Evolutionary conservation across 2,113 vertebrate genomes (phyloP), one percentile per base, ranked within the genome.

Genomic region (Tinamus guttatus): DNA sequence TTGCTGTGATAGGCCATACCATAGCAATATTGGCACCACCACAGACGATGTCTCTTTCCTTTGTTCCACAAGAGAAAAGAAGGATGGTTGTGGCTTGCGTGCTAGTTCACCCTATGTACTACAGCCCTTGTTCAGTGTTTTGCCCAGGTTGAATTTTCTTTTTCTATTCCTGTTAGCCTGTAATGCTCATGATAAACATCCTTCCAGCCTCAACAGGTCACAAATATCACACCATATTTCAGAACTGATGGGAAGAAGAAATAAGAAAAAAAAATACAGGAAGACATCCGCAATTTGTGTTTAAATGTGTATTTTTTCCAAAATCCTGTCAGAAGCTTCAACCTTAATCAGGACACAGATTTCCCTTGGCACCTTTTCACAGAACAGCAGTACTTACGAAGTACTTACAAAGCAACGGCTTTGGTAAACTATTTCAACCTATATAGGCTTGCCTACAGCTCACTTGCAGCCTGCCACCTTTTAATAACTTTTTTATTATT

Each of bases 151-250:
- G 2, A 85, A 17, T 81, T 78, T 90, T 27, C 40, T 74, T 19
- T 92, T 92, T 85, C 32, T 83, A 20, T 83, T 93, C 56, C 43
- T 54, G 56, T 83, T 63, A 49, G 85, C 54, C 77, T 32, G 21
- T 52, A 13, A 77, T 54, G 67, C 51, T 83, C 64, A 70, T 49
- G 52, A 80, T 52, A 43, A 80, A 19, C 41, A 77, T 54, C 32
- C 34, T 70, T 74, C 59, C 51, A 84, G 38, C 24, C 41, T 41
- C 45, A 45, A 32, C 0, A 0, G 30, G n/a, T 81, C 49, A 83
- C 27, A 91, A 86, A 1, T 11, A 9, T 70, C 94, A 80, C 27
- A 18, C 27, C 49, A 1, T 41, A 47, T 81, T 88, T 86, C 64
- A 85, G 65, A 92, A 70, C 32, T 30, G 41, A 74, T 78, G 22